These are phyloP conservation scores for Pelusios castaneus DNA, from an alignment of 2,113 vertebrate species.

Conservation along the genomic window DNA sequence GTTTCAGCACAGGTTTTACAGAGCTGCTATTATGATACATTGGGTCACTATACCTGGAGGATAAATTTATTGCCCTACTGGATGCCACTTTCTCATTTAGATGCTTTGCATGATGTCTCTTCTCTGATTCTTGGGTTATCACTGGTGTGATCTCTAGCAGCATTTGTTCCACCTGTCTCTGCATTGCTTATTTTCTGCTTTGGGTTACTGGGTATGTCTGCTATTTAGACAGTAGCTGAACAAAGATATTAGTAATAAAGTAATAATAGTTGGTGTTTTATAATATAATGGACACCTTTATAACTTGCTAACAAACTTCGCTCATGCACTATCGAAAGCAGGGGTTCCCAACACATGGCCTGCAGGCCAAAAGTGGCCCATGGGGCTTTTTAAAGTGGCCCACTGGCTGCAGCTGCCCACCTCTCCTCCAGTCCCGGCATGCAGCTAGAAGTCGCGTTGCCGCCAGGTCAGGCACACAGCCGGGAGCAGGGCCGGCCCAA, in stretches of 20 bases:
- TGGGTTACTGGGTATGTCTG: neutral
- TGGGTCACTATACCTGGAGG: neutral
- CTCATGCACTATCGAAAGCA: conserved; percentile 8
- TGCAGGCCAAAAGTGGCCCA: no score
- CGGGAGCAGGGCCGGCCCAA: no score
- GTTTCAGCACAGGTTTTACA: neutral
- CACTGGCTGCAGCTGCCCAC: no score
- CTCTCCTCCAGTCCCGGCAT: no score
- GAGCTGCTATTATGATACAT: neutral
- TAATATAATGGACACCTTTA: neutral
- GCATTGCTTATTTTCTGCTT: neutral
- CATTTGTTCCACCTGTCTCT: neutral
- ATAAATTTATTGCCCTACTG: conserved; percentile 22
- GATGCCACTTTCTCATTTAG: neutral
- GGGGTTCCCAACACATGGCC: no score
- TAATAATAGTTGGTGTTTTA: neutral
- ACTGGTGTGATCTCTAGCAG: neutral
- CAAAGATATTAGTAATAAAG: neutral
- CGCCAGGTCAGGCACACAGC: no score
- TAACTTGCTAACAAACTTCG: neutral
- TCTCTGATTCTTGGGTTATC: neutral
- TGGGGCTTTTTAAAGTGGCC: no score
- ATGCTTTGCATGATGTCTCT: neutral
- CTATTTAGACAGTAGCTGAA: neutral
- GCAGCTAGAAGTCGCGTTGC: no score